Evolutionary conservation across 1,140 invertebrate genomes (phyloP), one percentile per base, ranked within the genome.

Genomic region (Scylla paramamosain): DNA sequence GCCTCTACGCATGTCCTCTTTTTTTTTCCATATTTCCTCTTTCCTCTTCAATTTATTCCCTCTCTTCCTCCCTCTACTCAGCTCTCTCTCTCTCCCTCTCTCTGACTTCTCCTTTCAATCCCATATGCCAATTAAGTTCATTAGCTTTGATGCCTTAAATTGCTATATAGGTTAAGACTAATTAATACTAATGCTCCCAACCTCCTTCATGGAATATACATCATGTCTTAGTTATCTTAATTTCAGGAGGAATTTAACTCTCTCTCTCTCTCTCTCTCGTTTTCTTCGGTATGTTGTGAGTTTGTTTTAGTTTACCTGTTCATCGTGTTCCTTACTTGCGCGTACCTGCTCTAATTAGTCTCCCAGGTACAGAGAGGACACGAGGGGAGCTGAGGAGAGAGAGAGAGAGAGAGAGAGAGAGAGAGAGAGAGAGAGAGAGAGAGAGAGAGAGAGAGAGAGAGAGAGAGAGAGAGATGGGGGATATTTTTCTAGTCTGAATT

Each of bases 221-320:
- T 28, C 16, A 20, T 25, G 31, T 3, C 83, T 8, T 12, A 32
- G 10, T 12, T 84, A 28, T n/a, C 31, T n/a, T 89, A 6, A 4
- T 52, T 28, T 48, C 28, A 10, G 31, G 4, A 8, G 16, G 8
- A 59, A 48, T 92, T 59, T 29, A 1, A 77, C 52, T 77, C 90
- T 31, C 46, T 67, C 31, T 92, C 48, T 92, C 90, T 92, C 90
- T 90, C 32, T 90, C 39, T 90, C 88, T 90, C 39, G 48, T 39
- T 90, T 39, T 90, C 88, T 90, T 39, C n/a, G 6, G 10, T 14
- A 6, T 31, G 4, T 14, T 29, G 6, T 7, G 29, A 12, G 84
- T n/a, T 20, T 59, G 52, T 12, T 59, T 12, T 39, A 39, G 10
- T 3, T 59, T 59, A 59, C 52, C 52, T 59, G 52, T 59, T 59